Evolutionary conservation across 2,888 invertebrate genomes (phyloP), one percentile per base, ranked within the genome.

Genomic region (Sicus ferrugineus): DNA sequence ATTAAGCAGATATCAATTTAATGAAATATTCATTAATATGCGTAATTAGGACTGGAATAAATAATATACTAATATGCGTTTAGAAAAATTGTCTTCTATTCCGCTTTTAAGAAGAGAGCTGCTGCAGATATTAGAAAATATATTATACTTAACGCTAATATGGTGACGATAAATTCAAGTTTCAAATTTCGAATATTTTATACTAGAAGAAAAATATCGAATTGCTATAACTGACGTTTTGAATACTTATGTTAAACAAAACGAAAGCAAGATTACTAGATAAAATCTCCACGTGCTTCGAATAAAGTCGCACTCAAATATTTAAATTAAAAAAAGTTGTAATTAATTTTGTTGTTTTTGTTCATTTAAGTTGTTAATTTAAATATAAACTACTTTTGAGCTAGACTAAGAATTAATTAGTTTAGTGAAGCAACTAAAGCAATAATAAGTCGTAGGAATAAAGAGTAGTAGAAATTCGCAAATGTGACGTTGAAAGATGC

Each of bases 331-430:
- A 34, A 9, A n/a, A 42, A 14, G 4, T 7, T n/a, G 1, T 42
- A n/a, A 9, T 42, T 42, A n/a, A 3, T 9, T 42, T 9, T 42
- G n/a, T n/a, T 42, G 42, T 42, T 42, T 42, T 54, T 65, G 52
- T 38, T 31, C 52, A 38, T 54, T 38, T 23, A 34, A 21, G 34
- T 65, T 23, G 38, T 52, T 26, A 54, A 28, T 26, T n/a, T 65
- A 54, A 38, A 38, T 34, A 42, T 54, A 11, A 65, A 26, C 65
- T 65, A 65, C 23, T n/a, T n/a, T n/a, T n/a, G n/a, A n/a, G n/a
- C n/a, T n/a, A n/a, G 3, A 38, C 54, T 65, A 54, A 52, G 23
- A 65, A 52, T 65, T 61, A 61, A 65, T 65, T 23, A 38, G 54
- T 65, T 65, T 38, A 52, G 54, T 16, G 38, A 54, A 65, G 62